Base-by-base conservation (phyloP, 2,797 vertebrate species). In the Chaetophractus vellerosus region DNA sequence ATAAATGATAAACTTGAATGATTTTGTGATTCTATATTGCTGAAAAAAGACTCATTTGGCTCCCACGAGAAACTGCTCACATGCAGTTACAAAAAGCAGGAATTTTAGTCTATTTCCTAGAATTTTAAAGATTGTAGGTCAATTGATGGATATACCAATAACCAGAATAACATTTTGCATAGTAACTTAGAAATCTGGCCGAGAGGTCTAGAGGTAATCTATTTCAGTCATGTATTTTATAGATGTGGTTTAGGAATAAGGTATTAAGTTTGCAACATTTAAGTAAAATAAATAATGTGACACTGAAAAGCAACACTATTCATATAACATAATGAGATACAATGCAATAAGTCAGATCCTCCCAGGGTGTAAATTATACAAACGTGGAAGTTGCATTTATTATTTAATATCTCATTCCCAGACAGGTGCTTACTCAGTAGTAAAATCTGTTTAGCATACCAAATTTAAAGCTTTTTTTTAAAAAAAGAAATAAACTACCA, bases 331-430 rank as follows among this genome's bases (percentile, higher is more conserved):
- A 92, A 76, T 31, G 52, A 88, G 79, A 75, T 94, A 31, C 24
- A 80, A 88, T 28, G 36, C 52, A 82, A 18, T 75, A 89, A 96
- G 45, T 92, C 61, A 91, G 55, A 52, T 86, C 48, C 24, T 95
- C 87, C 71, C 41, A 52, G 74, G 55, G 33, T 88, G 9, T 88
- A 94, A 94, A 88, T 94, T 92, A 94, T 0, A 93, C 41, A 83
- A 36, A 85, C 88, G 63, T 90, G 81, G 96, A 96, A 95, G 64
- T 33, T 68, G 24, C 89, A 82, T 94, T 95, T 96, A 66, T 71
- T 93, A 90, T 95, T 95, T 91, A 81, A 90, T 81, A 84, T 66
- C 87, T 95, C 85, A 88, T 83, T 97, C 38, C 74, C 86, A 92
- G 59, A 52, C 85, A 93, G 74, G 84, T 80, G 81, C 21, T 90